Evolutionary conservation across 2,888 invertebrate species (phyloP), one percentile per base, ranked within the genome.

Genomic region (Zaprionus obscuricornis): DNA sequence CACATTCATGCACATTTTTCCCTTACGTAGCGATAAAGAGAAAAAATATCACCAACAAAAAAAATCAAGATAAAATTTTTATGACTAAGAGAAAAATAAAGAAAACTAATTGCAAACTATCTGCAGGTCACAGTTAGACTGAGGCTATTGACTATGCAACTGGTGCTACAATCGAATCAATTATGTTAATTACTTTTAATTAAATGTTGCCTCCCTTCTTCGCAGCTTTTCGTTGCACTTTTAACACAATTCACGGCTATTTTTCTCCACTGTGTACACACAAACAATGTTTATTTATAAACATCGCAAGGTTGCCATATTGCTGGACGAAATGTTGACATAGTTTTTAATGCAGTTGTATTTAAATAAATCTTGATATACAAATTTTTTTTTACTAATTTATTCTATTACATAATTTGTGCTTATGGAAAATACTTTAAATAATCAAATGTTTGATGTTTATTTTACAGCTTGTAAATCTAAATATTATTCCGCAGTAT

Each of bases 1-100:
- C 89, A 88, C 88, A 88, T 88, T 87, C 88, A 88, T 67, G 46
- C 70, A 65, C 82, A 76, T 81, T 67, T 63, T 71, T 54, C 22
- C 39, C 43, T 58, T 59, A 47, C 42, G 49, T 6, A 22, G 40
- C 16, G 33, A 62, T 37, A 65, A 58, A 49, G 52, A 40, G n/a
- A 49, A 40, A 17, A 20, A 6, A 37, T 14, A 20, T 18, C 34
- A 51, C 20, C n/a, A 24, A 16, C 22, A 34, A 34, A 11, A 10
- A 33, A 6, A 20, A 20, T 14, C 11, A 33, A 27, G 24, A 31
- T 42, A 27, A 34, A 54, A 36, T 40, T 40, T 14, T 36, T 31
- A 33, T 72, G 72, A 74, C 37, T 74, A 75, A 78, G 62, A 31
- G 13, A 16, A 6, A 20, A 6, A 40, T 36, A 51, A 34, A n/a